Evolutionary conservation across 1,140 invertebrate species (phyloP).

Genomic region (Monomorium pharaonis): DNA sequence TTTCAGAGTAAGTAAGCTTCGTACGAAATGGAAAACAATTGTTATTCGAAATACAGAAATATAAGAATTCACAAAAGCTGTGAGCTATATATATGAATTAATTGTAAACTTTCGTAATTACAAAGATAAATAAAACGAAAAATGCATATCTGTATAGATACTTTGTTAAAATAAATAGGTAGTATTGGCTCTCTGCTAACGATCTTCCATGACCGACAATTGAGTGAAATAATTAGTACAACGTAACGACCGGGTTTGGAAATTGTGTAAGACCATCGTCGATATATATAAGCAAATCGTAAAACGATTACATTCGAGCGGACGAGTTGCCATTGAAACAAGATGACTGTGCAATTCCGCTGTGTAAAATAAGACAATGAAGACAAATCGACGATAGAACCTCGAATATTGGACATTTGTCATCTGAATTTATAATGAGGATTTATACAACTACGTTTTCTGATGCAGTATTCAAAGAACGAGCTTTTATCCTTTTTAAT

Average conservation of each 20-base stretch:
- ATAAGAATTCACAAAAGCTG: neutral
- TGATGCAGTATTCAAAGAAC: neutral
- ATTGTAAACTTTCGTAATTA: neutral
- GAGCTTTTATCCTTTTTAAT: neutral
- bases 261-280: neutral
- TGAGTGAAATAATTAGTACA: neutral
- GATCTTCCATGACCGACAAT: neutral
- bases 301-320: neutral
- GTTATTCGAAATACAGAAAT: neutral
- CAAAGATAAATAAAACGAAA: neutral
- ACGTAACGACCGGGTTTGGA: neutral
- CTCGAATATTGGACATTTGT: neutral
- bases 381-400: neutral
- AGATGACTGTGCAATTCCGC: slow-evolving; percentile 10
- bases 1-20: neutral
- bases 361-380: neutral
- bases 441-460: neutral
- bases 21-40: neutral
- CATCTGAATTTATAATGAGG: neutral
- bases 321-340: slow-evolving; percentile 21
- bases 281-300: slow-evolving; percentile 16
- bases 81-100: neutral
- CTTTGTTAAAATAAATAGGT: neutral
- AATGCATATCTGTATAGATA: neutral
- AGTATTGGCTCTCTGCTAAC: neutral